phyloP scores from a whole-genome alignment of 2,113 vertebrate genomes.

The Chitala chitala region DNA sequence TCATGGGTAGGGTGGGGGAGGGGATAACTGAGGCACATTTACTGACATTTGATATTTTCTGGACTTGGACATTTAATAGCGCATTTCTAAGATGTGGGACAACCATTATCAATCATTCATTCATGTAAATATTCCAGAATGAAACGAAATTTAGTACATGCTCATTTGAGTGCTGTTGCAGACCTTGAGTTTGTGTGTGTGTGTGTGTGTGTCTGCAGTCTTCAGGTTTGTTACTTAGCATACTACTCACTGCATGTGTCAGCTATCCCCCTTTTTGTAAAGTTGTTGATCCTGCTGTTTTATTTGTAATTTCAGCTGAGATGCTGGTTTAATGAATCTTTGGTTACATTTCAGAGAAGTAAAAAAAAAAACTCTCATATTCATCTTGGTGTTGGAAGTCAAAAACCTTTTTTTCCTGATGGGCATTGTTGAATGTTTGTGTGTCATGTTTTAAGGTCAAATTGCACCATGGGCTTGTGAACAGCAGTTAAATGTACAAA shows the following conservation, averaged over 20 bases:
- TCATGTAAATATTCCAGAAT: conserved; percentile 56
- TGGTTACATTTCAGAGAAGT: conserved; percentile 38
- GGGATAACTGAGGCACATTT: neutral
- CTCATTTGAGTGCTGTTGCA: conserved; percentile 32
- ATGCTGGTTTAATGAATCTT: conserved; percentile 1
- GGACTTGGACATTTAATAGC: neutral
- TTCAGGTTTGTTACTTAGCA: conserved; percentile 33
- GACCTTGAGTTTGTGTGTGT: conserved; percentile 33
- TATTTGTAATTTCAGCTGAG: conserved; percentile 58
- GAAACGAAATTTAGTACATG: conserved; percentile 43
- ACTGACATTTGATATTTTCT: neutral
- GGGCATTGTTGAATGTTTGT: conserved; percentile 29
- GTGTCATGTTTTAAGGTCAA: conserved; percentile 13
- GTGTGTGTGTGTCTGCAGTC: conserved; percentile 55
- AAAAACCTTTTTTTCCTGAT: neutral
- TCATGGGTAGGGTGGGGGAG: no score
- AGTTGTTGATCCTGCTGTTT: conserved; percentile 50
- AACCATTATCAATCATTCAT: conserved; percentile 85
- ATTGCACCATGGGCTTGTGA: neutral
- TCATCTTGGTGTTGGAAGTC: conserved; percentile 9
- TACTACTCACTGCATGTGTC: conserved; percentile 37
- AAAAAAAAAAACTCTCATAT: conserved; percentile 39
- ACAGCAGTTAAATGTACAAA: neutral
- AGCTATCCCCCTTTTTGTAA: conserved; percentile 74
- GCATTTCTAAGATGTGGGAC: conserved; percentile 78